phyloP scores from a whole-genome alignment of 2,113 vertebrate genomes.

The Oxyura jamaicensis region DNA sequence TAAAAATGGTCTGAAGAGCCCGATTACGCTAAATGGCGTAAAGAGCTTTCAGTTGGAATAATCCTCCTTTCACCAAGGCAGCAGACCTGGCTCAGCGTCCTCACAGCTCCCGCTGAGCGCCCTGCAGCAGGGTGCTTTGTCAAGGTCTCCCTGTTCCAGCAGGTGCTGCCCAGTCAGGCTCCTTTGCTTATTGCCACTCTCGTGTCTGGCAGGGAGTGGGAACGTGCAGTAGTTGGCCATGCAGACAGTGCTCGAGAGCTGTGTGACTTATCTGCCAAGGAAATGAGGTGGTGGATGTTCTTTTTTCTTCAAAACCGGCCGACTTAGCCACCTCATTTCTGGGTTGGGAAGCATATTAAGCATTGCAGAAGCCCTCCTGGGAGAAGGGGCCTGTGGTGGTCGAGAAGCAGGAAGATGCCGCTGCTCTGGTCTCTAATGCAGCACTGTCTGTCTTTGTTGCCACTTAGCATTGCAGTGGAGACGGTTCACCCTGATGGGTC shows the following conservation, averaged over 20 bases:
- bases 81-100: neutral
- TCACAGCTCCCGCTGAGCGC: neutral
- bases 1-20: neutral
- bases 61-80: neutral
- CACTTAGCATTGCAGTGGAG: constrained; percentile 89
- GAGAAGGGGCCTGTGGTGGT: neutral
- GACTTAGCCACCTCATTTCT: neutral
- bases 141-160: neutral
- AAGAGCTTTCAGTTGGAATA: constrained; percentile 1
- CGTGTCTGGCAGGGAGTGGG: neutral
- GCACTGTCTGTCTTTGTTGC: constrained; percentile 32
- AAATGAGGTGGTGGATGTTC: neutral
- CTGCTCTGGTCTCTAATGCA: constrained; percentile 6
- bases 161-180: neutral
- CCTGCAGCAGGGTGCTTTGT: neutral
- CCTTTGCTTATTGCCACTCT: constrained; percentile 26
- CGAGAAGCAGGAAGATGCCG: neutral
- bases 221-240: neutral
- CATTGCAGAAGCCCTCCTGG: neutral
- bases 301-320: neutral
- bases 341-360: constrained; percentile 34
- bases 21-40: neutral
- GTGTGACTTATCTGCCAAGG: neutral
- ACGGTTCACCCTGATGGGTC: constrained; percentile 86
- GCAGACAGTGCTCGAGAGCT: neutral